Evolutionary conservation across 64 coral and sea anemone genomes (phyloP), one percentile per base, ranked within the genome.

Genomic region (Cladopsammia gracilis): DNA sequence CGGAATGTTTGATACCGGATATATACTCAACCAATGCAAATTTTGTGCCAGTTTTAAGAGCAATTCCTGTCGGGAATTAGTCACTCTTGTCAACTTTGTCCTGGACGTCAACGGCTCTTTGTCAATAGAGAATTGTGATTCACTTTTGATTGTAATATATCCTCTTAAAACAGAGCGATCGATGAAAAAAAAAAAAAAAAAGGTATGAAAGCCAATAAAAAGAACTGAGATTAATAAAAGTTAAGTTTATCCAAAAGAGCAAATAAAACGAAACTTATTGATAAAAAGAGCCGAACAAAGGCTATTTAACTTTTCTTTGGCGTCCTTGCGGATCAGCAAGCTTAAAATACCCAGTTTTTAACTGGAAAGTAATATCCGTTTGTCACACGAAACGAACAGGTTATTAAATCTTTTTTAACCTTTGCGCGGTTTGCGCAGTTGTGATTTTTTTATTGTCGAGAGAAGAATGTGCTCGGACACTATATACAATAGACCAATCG

Each of bases 71-170:
- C 20, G 50, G 75, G 50, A 58, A 59, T 60, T 60, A n/a, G n/a
- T 53, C 44, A 79, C 22, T 79, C 52, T 51, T 76, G 73, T 76
- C 73, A 76, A 48, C 43, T 59, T 79, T 79, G 23, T 79, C 49
- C 77, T 59, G 77, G 77, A 59, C 19, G 14, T 79, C 54, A 79
- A 60, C 13, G 10, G 56, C 56, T 14, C 14, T 59, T 4, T 79
- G 49, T 25, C 52, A 79, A 60, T 22, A 58, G 24, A 75, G 26
- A 75, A 75, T 51, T 72, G 34, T 43, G 9, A 75, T 48, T 49
- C 72, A 46, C 72, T 75, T 51, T 18, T 48, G 51, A 49, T 75
- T 51, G 18, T 75, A n/a, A 75, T 50, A 48, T 75, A 43, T 72
- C 10, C 10, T 8, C 34, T 16, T 34, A 72, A 72, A 75, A 75